A percentile compares a stretch with the other conserved stretches of the same genome.
phyloP scores from a whole-genome alignment of 2,113 vertebrate species.

The Lepidothrix coronata region DNA sequence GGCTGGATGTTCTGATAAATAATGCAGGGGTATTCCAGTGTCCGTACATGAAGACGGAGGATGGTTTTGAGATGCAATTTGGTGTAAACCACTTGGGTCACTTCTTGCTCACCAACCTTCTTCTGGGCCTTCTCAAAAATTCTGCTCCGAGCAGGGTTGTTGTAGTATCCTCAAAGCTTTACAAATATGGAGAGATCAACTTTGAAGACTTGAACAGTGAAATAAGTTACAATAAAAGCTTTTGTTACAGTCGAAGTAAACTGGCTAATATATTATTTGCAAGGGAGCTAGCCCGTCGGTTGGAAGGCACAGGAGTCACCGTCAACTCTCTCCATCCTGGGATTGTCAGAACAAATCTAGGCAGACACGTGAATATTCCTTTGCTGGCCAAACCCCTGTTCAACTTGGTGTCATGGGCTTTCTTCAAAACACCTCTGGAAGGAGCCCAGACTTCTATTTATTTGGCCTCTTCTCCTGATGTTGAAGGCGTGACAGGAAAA shows the following conservation, averaged over 20 bases:
- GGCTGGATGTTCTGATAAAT: conserved; percentile 91
- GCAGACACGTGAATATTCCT: conserved; percentile 87
- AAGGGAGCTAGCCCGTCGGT: conserved; percentile 80
- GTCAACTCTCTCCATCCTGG: conserved; percentile 91
- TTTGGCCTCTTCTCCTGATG: conserved; percentile 87
- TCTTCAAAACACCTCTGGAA: conserved; percentile 90
- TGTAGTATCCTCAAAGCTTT: conserved; percentile 93
- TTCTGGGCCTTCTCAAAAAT: conserved; percentile 87
- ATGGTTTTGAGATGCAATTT: conserved; percentile 95
- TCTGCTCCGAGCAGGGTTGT: conserved; percentile 90
- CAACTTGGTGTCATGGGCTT: conserved; percentile 82
- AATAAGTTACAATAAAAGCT: conserved; percentile 85
- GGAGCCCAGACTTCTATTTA: conserved; percentile 92
- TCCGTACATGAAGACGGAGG: conserved; percentile 89
- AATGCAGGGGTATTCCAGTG: conserved; percentile 95
- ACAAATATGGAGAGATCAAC: conserved; percentile 92
- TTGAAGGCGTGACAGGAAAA: conserved; percentile 86
- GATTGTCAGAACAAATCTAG: conserved; percentile 89
- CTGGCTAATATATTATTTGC: conserved; percentile 92
- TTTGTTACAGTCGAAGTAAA: conserved; percentile 93
- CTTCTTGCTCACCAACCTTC: conserved; percentile 92
- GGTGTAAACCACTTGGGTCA: conserved; percentile 95
- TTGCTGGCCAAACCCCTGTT: conserved; percentile 87
- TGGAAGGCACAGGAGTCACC: conserved; percentile 85
- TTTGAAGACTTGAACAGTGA: conserved; percentile 95